Evolutionary conservation across 2,113 vertebrate species (phyloP), one percentile per base, ranked within the genome.

Genomic region (Xerus inauris): DNA sequence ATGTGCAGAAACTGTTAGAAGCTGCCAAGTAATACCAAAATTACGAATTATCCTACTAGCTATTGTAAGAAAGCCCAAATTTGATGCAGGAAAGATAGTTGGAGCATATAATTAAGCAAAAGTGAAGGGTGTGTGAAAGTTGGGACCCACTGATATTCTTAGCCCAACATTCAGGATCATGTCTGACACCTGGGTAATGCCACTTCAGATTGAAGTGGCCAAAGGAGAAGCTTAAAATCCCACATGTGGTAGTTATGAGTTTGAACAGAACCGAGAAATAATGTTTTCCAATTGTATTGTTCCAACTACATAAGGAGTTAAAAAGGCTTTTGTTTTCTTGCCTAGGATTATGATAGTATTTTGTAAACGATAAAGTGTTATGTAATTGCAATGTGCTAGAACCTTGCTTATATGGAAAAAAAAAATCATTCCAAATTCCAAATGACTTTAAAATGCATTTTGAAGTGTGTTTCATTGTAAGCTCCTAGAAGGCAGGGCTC

Each of bases 341-440:
- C 22, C 49, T 89, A 57, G 35, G 47, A 89, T 92, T 94, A 82
- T 59, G 35, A 65, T 40, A 87, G 9, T 80, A 76, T 95, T 95
- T 91, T 93, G 51, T 91, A 91, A 87, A 84, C 1, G 0, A 76
- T 79, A 79, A 91, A 95, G 38, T 59, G 17, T 42, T 76, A 75
- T 47, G 72, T 54, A 88, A 71, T 51, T 89, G 82, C 57, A 93
- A 80, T 75, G 69, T 86, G 79, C 87, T 77, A 87, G 14, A 91
- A 91, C 16, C 49, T 95, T 91, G 79, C 71, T 91, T 97, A 83
- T 80, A 75, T 72, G 65, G 71, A 11, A 89, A 94, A 85, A 94
- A 85, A 88, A 85, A 97, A 79, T 92, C 81, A 94, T 91, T 96
- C n/a, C 94, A 91, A 83, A 96, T 72, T 94, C 42, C 54, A 94